phyloP scores from a whole-genome alignment of 2,113 vertebrate species.

The Dolichallabes microphthalmus region DNA sequence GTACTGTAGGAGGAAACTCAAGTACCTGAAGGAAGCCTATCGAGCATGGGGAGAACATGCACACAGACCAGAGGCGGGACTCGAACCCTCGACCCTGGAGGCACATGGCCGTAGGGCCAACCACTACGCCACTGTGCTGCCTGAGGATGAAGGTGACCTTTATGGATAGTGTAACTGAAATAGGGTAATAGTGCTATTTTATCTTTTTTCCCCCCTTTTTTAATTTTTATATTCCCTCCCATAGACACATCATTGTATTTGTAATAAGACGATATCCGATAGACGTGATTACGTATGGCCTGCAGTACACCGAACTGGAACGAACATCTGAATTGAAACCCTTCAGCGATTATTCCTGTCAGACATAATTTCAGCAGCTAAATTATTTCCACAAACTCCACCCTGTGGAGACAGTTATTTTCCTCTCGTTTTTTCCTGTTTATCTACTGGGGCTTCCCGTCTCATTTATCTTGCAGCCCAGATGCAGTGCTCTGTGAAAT shows the following conservation, averaged over 20 bases:
- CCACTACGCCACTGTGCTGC: too few relatives aligned
- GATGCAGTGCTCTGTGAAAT: conserved; percentile 42
- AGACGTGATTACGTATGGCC: not conserved
- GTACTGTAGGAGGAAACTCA: too few relatives aligned
- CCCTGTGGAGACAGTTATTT: conserved; percentile 10
- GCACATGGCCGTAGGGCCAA: too few relatives aligned
- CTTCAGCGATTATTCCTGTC: conserved; percentile 23
- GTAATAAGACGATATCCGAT: not conserved
- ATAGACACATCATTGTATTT: not conserved
- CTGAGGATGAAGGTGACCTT: not conserved
- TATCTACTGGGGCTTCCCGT: conserved; percentile 23
- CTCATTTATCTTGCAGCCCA: conserved; percentile 17
- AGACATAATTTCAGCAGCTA: conserved; percentile 23
- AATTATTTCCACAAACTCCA: conserved; percentile 33
- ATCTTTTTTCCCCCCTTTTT: too few relatives aligned
- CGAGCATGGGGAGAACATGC: too few relatives aligned
- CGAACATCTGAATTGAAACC: not conserved
- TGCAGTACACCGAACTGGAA: not conserved
- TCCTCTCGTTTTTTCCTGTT: conserved; percentile 30
- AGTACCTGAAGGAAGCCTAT: too few relatives aligned
- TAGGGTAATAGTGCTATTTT: too few relatives aligned
- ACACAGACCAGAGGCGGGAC: too few relatives aligned
- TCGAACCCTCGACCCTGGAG: too few relatives aligned
- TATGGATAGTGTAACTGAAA: not conserved
- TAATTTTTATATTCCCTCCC: not conserved